Conservation (phyloP, 2,888 invertebrate species). For the Hypomecis punctinalis region DNA sequence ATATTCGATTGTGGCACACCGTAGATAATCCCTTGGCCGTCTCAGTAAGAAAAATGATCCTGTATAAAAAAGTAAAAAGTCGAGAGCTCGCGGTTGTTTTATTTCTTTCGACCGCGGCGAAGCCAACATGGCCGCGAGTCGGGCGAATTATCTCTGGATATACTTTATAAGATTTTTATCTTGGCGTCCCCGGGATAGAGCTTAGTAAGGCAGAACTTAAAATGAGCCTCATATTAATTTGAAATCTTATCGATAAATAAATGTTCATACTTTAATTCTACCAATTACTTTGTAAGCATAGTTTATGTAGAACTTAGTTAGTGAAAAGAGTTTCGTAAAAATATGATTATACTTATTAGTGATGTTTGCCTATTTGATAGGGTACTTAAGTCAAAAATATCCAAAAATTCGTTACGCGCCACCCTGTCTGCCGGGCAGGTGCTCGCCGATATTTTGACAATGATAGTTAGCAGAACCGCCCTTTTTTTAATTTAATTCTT, state of each 20-base stretch:
- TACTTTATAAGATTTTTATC: conserved; percentile 68
- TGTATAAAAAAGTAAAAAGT: conserved; percentile 80
- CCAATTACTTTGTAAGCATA: background rate
- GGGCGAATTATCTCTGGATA: conserved; percentile 77
- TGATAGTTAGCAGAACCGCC: conserved; percentile 82
- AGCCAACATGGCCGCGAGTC: conserved; percentile 79
- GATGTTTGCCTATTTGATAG: conserved; percentile 14
- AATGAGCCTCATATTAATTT: conserved; percentile 16
- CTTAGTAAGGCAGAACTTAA: conserved; percentile 50
- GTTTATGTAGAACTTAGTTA: too few relatives aligned
- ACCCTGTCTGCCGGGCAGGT: conserved; percentile 77
- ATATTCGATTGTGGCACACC: conserved; percentile 50
- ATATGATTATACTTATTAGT: background rate
- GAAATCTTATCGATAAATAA: background rate
- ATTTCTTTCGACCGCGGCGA: conserved; percentile 73
- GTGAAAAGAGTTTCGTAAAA: too few relatives aligned
- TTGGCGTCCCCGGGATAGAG: conserved; percentile 46
- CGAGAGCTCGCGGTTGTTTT: conserved; percentile 77
- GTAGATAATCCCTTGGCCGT: conserved; percentile 70
- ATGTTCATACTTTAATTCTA: background rate
- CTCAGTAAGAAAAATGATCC: conserved; percentile 84
- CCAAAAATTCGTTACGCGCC: conserved; percentile 72
- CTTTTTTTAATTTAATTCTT: conserved; percentile 72
- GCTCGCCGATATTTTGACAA: conserved; percentile 82
- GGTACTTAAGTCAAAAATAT: conserved; percentile 27